Evolutionary conservation across 92 coral and sea anemone species (phyloP), one percentile per base, ranked within the genome.

Genomic region (Siderastrea siderea): DNA sequence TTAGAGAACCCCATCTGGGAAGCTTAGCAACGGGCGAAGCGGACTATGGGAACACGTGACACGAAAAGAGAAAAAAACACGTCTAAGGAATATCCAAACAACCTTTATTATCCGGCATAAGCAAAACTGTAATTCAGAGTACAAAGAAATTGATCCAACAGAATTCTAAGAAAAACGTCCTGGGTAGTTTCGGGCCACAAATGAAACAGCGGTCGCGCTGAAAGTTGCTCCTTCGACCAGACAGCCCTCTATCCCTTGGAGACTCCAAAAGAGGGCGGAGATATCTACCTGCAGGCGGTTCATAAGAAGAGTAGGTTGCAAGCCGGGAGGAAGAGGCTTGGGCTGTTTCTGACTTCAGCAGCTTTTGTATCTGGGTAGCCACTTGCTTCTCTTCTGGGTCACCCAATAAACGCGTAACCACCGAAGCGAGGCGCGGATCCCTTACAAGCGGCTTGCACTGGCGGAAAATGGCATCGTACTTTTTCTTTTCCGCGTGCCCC

Each of bases 361-460:
- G 8, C 77, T 73, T 73, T 9, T 73, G 61, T 0, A 73, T 73
- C n/a, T 73, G 77, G 1, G 77, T 15, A 26, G 61, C 77, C 6
- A 73, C 77, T 7, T 71, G 75, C 3, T 73, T 73, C 14, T 73
- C 77, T 7, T 73, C 77, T 5, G 46, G 77, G 44, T 73, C 61
- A 2, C 77, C 77, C 60, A 73, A 9, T 2, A 73, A 73, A 6
- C 47, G 61, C 60, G 61, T 73, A 52, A 73, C 77, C 60, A 73
- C 61, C 12, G 46, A 73, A 73, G 59, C 61, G 47, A 73, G 61
- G 77, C 61, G 47, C 13, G 47, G 61, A 5, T 73, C 61, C 47
- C 60, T 49, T 4, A 51, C 14, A 7, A 73, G 77, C n/a, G 77
- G 61, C 77, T 73, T 73, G 47, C 77, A 73, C 6, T 73, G 77